Conservation (phyloP, 2,888 invertebrate genomes). For the Apamea monoglypha region DNA sequence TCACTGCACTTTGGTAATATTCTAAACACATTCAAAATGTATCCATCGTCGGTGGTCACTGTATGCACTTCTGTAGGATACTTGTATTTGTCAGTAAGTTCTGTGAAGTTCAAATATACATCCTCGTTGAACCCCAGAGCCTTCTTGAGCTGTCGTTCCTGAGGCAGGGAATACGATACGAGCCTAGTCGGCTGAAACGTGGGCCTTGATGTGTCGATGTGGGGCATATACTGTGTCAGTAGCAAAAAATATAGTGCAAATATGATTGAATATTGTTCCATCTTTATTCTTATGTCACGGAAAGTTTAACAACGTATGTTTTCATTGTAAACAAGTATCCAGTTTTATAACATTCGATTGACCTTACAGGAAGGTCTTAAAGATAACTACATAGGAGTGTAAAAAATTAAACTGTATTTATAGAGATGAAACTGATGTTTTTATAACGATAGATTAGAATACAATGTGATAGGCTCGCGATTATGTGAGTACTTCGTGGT, state of each 20-base stretch:
- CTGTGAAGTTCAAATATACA: conserved; percentile 81
- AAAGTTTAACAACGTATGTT: conserved; percentile 76
- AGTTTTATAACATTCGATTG: conserved; percentile 84
- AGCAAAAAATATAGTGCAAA: conserved; percentile 65
- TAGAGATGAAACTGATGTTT: conserved; percentile 50
- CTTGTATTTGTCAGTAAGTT: conserved; percentile 78
- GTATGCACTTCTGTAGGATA: conserved; percentile 76
- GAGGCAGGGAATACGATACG: conserved; percentile 75
- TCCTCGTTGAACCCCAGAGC: conserved; percentile 81
- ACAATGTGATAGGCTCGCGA: conserved; percentile 44
- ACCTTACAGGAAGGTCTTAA: conserved; percentile 82
- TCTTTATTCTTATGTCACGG: conserved; percentile 73
- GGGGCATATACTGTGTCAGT: conserved; percentile 60
- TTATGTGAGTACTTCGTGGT: conserved; percentile 51
- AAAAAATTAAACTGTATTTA: conserved; percentile 58
- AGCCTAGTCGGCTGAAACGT: conserved; percentile 65
- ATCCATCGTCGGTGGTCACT: conserved; percentile 80
- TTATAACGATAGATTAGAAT: conserved; percentile 50
- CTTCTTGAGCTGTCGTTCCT: conserved; percentile 77
- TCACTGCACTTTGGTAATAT: conserved; percentile 75
- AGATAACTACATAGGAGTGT: conserved; percentile 64
- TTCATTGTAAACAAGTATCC: conserved; percentile 76
- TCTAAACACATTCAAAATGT: conserved; percentile 78
- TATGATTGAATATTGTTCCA: conserved; percentile 64
- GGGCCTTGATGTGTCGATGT: conserved; percentile 61